Evolutionary conservation across 2,113 vertebrate species (phyloP), one percentile per base, ranked within the genome.

Genomic region (Alaudala cheleensis): DNA sequence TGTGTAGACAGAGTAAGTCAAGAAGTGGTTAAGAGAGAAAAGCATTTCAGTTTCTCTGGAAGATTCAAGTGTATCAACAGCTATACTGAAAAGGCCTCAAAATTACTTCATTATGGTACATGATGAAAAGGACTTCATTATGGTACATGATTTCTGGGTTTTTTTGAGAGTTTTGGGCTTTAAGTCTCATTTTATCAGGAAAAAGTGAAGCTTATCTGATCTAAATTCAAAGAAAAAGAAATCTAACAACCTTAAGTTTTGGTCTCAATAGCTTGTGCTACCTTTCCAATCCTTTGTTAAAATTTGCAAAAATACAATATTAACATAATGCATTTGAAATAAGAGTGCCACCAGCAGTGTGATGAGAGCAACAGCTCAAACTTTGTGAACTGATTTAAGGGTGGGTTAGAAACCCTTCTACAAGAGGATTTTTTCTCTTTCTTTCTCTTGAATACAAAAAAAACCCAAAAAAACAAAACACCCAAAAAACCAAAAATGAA

Each of bases 81-180:
- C 37, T 67, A 21, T 18, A 72, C 1, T 66, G 26, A 76, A 76
- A 85, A 6, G 18, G 37, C 50, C 40, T 64, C n/a, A 71, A 88
- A 88, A 47, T 12, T 20, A 50, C 24, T 42, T 72, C n/a, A 58
- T 50, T 69, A 88, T 4, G 11, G 34, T 24, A 70, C 5, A 42
- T 1, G 5, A 28, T 45, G n/a, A n/a, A n/a, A n/a, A n/a, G 40
- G 40, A 42, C 40, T 42, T 72, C n/a, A 58, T 50, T 69, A 88
- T 4, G 11, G 34, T 24, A 70, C 5, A 42, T 1, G 5, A 28
- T 45, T 90, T 61, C 31, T 44, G 33, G 3, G 2, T 0, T 11
- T 60, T 70, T 77, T 39, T 37, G 20, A 53, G 6, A 24, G 31
- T 42, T 88, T 69, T 15, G 6, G 5, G 5, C n/a, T 73, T 65